Percentiles rank a stretch among this genome's conserved stretches.
phyloP scores from a whole-genome alignment of 2,888 invertebrate genomes.

The Apomyelois bistriatella region DNA sequence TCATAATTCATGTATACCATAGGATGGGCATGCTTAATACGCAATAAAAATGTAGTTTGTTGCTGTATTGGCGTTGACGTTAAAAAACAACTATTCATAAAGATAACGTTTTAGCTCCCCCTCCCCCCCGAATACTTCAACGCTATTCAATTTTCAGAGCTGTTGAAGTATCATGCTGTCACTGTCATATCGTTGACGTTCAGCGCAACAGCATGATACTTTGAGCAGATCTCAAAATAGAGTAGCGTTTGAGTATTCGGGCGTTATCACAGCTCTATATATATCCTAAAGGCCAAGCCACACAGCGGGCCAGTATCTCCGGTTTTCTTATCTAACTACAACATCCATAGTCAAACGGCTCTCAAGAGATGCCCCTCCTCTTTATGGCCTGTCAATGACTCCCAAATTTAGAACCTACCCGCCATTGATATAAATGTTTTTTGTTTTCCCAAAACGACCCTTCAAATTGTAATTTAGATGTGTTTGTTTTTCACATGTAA shows the following conservation, averaged over 20 bases:
- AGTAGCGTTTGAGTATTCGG: no score
- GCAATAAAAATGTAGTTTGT: no score
- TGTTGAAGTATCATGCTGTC: no score
- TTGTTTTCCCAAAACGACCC: constrained; percentile 76
- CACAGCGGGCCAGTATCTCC: constrained; percentile 35
- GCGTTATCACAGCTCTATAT: constrained; percentile 53
- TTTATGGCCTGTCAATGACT: constrained; percentile 79
- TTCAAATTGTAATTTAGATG: constrained; percentile 74
- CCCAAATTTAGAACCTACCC: constrained; percentile 75
- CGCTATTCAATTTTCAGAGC: no score
- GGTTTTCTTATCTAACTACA: constrained; percentile 74
- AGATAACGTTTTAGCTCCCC: no score
- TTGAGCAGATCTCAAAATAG: no score
- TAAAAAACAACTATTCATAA: no score
- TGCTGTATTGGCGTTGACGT: no score
- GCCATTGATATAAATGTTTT: constrained; percentile 80
- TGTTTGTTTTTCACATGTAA: constrained; percentile 7
- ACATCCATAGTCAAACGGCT: constrained; percentile 58
- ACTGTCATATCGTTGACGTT: no score
- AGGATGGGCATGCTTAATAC: no score
- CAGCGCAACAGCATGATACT: no score
- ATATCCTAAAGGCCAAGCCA: constrained; percentile 22
- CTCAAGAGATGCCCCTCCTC: constrained; percentile 62
- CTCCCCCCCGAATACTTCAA: no score
- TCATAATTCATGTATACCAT: neutral